These are phyloP conservation scores for Oreochromis mossambicus DNA, from an alignment of 2,797 vertebrate genomes.

Conservation along the genomic window DNA sequence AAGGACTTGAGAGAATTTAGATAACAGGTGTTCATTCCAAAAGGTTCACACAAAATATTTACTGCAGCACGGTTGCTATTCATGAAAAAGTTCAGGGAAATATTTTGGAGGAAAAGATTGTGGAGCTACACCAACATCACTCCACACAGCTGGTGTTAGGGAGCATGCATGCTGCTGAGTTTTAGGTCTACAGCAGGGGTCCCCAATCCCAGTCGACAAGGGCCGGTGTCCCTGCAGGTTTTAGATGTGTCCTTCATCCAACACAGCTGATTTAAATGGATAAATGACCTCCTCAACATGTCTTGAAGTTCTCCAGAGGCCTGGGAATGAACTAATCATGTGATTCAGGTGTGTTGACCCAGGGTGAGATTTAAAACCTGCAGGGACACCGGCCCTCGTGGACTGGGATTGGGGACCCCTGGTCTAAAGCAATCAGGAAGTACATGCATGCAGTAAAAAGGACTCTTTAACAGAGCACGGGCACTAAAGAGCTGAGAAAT, in stretches of 20 bases:
- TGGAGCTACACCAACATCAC: neutral
- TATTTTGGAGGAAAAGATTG: neutral
- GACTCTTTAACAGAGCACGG: neutral
- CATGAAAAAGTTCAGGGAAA: slow-evolving; percentile 2
- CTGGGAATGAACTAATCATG: no score
- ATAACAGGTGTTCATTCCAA: slow-evolving; percentile 48
- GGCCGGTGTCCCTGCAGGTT: no score
- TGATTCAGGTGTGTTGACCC: no score
- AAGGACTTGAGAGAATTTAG: slow-evolving; percentile 39
- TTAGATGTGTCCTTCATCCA: no score
- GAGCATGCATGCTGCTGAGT: neutral
- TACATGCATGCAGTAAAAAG: no score
- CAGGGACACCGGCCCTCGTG: no score
- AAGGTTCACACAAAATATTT: slow-evolving; percentile 24
- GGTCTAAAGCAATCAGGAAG: neutral
- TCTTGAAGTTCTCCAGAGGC: no score
- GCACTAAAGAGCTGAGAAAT: neutral
- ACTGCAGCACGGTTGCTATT: slow-evolving; percentile 6
- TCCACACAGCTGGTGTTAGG: neutral
- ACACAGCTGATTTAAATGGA: no score
- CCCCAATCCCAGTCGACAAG: no score
- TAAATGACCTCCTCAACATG: no score
- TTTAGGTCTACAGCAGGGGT: neutral
- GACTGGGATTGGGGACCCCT: no score
- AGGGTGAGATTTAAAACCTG: no score